Evolutionary conservation across 2,113 vertebrate genomes (phyloP).

Genomic region (human (Homo sapiens)): DNA sequence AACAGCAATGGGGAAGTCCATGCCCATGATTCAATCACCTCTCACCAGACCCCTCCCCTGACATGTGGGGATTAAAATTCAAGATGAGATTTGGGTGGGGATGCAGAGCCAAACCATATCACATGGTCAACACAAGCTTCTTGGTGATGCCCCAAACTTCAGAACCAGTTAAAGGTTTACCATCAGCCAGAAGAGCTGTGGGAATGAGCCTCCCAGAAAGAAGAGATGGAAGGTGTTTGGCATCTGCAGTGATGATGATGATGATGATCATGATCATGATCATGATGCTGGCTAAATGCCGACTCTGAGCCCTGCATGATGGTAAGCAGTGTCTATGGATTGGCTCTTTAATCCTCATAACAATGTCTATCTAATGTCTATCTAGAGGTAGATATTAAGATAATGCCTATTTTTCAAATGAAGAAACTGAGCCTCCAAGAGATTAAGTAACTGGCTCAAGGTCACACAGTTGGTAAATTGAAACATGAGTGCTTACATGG

Average conservation of each 20-base stretch:
- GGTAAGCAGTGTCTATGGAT: background rate
- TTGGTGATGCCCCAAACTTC: background rate
- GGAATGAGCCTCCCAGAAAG: background rate
- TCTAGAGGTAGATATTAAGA: background rate
- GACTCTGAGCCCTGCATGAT: background rate
- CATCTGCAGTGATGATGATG: background rate
- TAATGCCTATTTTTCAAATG: background rate
- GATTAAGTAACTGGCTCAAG: background rate
- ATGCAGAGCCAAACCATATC: no score
- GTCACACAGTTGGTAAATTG: background rate
- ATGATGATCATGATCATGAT: no score
- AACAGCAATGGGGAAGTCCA: no score
- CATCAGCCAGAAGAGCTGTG: background rate
- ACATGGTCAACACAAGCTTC: background rate
- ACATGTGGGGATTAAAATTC: no score
- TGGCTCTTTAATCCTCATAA: background rate
- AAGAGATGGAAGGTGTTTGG: background rate
- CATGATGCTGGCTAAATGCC: background rate
- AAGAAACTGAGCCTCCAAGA: constrained; percentile 5
- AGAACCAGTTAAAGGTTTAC: background rate
- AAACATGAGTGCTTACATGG: background rate
- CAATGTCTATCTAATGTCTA: background rate
- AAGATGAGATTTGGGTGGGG: no score
- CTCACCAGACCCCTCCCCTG: no score
- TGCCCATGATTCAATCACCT: no score